A percentile compares a stretch with the other conserved stretches of the same genome.
These are phyloP conservation scores for Amphimallon solstitiale DNA, from an alignment of 2,888 invertebrate species.

Conservation along the genomic window DNA sequence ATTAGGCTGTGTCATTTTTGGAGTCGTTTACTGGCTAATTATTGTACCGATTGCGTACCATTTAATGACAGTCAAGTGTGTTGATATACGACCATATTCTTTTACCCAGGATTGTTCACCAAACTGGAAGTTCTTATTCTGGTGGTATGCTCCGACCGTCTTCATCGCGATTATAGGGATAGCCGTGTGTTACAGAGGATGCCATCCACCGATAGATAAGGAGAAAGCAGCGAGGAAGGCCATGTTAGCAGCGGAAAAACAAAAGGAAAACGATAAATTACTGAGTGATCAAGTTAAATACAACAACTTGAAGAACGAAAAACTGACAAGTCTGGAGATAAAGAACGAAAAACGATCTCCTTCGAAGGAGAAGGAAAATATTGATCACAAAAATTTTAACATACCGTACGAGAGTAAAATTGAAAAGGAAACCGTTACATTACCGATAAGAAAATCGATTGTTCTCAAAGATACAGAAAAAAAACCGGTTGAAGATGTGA, in stretches of 20 bases:
- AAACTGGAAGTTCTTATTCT: conserved; percentile 34
- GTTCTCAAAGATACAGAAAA: conserved; percentile 7
- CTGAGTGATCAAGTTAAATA: conserved; percentile 33
- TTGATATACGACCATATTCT: not conserved
- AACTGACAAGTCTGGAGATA: conserved; percentile 1
- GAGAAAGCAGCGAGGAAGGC: not conserved
- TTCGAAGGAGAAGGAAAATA: not conserved
- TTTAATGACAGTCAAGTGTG: not conserved
- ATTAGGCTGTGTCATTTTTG: conserved; percentile 28
- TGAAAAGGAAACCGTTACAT: not conserved
- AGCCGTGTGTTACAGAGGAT: conserved; percentile 30
- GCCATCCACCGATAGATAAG: not conserved
- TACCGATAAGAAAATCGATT: conserved; percentile 19
- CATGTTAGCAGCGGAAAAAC: not conserved
- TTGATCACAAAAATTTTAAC: not conserved
- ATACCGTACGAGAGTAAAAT: not conserved
- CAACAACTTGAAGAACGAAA: conserved; percentile 33
- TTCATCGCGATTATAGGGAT: conserved; percentile 28
- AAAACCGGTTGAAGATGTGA: not conserved
- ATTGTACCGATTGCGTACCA: conserved; percentile 28
- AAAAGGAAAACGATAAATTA: conserved; percentile 37
- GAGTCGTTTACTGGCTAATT: conserved; percentile 38
- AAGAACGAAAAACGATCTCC: conserved; percentile 22
- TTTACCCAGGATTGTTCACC: not conserved
- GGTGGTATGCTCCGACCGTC: conserved; percentile 24